Evolutionary conservation across 2,113 vertebrate species (phyloP), one percentile per base, ranked within the genome.

Genomic region (Sinocyclocheilus grahami): DNA sequence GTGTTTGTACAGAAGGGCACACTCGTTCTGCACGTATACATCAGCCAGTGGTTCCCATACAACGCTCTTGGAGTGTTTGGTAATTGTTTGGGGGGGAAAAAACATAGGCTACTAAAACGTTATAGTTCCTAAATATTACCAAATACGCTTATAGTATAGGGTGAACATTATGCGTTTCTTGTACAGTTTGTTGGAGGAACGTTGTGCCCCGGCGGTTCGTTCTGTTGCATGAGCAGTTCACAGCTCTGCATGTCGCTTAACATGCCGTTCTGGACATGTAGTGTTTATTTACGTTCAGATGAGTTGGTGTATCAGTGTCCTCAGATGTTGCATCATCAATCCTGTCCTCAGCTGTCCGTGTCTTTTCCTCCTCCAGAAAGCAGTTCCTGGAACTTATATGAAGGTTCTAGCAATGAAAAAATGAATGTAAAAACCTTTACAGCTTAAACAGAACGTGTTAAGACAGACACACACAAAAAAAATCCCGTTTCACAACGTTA

Each of bases 1-100:
- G 24, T 55, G 51, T 55, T 24, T 78, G 4, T 22, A 4, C 1
- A 12, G 1, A 24, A 78, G 22, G 51, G 51, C 0, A 58, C 78
- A 7, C 78, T 16, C 78, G 37, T 46, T 24, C 58, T 80, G 78
- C 78, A 63, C 78, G 78, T 80, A 80, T 58, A 62, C 30, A 37
- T 10, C 0, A 62, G 9, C 46, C 33, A 39, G 3, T 24, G 12
- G 71, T 20, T 46, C 22, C 4, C 71, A 14, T 48, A 37, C 3
- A 48, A 24, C 22, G 37, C 39, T 74, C 1, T n/a, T 10, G 10
- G 0, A 12, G 7, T 46, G 27, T 33, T 18, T 3, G 24, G n/a
- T 24, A 0, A 63, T 27, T 14, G 3, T 69, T 67, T 48, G 46
- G 10, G 8, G 0, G 8, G 8, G 2, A 9, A 42, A 33, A 33